Evolutionary conservation across 2,797 vertebrate genomes (phyloP).

Genomic region (Taeniopygia guttata): DNA sequence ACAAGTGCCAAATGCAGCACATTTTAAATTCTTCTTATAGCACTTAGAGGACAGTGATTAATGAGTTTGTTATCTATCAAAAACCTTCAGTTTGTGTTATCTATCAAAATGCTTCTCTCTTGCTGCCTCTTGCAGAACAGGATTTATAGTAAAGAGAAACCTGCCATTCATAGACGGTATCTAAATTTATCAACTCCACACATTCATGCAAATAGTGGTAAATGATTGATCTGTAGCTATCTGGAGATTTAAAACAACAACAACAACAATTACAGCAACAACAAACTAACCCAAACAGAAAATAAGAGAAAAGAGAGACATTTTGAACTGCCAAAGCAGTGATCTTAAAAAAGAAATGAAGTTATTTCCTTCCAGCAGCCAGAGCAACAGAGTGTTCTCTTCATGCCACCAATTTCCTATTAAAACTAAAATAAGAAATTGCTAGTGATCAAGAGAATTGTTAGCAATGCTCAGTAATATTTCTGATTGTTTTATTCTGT

Average conservation of each 20-base stretch:
- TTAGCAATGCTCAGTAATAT: neutral
- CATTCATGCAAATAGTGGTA: conserved; percentile 58
- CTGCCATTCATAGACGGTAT: conserved; percentile 21
- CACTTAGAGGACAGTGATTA: conserved; percentile 61
- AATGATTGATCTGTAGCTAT: conserved; percentile 42
- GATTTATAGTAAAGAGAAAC: conserved; percentile 72
- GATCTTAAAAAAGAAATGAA: conserved; percentile 15
- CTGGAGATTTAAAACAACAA: neutral
- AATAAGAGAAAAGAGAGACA: neutral
- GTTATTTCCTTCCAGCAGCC: conserved; percentile 16
- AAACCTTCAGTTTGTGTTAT: conserved; percentile 58
- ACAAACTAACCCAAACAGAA: neutral
- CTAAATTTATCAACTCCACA: conserved; percentile 60
- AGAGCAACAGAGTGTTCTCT: neutral
- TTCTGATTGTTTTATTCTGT: neutral
- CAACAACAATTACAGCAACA: neutral
- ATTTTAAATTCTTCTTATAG: conserved; percentile 59
- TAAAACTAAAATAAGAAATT: neutral
- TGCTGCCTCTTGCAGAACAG: neutral
- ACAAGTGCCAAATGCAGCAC: neutral
- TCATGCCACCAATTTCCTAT: neutral
- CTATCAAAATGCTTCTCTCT: conserved; percentile 68
- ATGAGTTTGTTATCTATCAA: conserved; percentile 63
- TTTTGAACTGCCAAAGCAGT: conserved; percentile 20
- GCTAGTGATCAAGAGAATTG: neutral